A percentile compares a stretch with the other conserved stretches of the same genome.
These are phyloP conservation scores for Octonoba sinensis DNA, from an alignment of 2,888 invertebrate species.

Conservation along the genomic window DNA sequence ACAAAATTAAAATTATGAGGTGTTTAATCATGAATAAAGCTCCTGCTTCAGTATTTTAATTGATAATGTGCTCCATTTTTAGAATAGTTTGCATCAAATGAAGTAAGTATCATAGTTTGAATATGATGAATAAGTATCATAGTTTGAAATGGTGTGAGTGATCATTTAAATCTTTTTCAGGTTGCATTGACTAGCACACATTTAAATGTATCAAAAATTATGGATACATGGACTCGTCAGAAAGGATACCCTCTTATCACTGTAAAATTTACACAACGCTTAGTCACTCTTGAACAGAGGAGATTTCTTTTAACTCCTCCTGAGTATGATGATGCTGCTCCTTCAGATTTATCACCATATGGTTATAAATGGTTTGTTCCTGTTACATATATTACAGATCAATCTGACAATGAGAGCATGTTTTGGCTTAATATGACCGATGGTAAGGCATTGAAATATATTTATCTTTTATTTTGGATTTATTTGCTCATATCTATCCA, in stretches of 20 bases:
- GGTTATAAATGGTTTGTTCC: constrained; percentile 89
- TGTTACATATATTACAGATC: constrained; percentile 79
- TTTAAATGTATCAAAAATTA: constrained; percentile 73
- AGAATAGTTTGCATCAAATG: no score
- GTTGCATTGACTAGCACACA: constrained; percentile 44
- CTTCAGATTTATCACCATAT: constrained; percentile 66
- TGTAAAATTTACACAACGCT: constrained; percentile 72
- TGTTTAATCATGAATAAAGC: no score
- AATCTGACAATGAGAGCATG: constrained; percentile 68
- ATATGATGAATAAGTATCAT: neutral
- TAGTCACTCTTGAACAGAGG: constrained; percentile 79
- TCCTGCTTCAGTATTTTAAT: neutral
- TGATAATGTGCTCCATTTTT: neutral
- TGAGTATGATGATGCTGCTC: constrained; percentile 52
- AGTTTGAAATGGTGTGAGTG: neutral
- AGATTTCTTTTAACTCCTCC: constrained; percentile 82
- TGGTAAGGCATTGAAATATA: constrained; percentile 58
- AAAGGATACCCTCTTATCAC: constrained; percentile 87
- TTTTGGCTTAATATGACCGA: constrained; percentile 70
- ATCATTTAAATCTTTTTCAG: constrained; percentile 17
- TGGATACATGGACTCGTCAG: constrained; percentile 91
- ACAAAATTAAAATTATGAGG: no score
- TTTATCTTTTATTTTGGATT: neutral
- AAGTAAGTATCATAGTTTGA: neutral
- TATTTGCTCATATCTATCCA: no score